Conservation (phyloP, 2,888 invertebrate species). For the Oasisia sp. region DNA sequence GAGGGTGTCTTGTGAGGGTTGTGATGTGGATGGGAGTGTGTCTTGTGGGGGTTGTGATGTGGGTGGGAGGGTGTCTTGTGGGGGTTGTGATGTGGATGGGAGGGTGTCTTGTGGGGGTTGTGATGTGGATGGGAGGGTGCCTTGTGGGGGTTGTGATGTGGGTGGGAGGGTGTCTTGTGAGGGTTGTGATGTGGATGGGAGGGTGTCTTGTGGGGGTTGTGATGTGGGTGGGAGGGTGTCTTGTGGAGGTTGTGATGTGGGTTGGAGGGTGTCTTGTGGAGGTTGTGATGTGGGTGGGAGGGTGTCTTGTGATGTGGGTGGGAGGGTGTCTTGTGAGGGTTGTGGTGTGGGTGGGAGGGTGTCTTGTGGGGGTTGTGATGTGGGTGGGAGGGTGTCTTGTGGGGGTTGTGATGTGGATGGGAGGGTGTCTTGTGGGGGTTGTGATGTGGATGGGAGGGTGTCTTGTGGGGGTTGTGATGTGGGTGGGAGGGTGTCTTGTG, state of each 20-base stretch:
- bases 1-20: neutral
- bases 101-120: neutral
- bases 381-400: slow-evolving; percentile 19
- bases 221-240: too few relatives aligned
- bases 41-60: neutral
- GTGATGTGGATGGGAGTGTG: neutral
- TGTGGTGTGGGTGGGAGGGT: neutral
- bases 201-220: too few relatives aligned
- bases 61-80: neutral
- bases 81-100: neutral
- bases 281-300: too few relatives aligned
- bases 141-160: too few relatives aligned
- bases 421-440: neutral
- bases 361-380: neutral
- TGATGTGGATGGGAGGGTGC: slow-evolving; percentile 20
- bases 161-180: too few relatives aligned
- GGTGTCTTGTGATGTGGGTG: too few relatives aligned
- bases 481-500: neutral
- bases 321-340: too few relatives aligned
- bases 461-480: neutral
- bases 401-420: neutral
- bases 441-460: neutral
- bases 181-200: too few relatives aligned
- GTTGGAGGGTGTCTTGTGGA: neutral
- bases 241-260: too few relatives aligned